A percentile compares a stretch with the other conserved stretches of the same genome.
Conservation (phyloP, 2,888 invertebrate species). For the Acanthosepion pharaonis region DNA sequence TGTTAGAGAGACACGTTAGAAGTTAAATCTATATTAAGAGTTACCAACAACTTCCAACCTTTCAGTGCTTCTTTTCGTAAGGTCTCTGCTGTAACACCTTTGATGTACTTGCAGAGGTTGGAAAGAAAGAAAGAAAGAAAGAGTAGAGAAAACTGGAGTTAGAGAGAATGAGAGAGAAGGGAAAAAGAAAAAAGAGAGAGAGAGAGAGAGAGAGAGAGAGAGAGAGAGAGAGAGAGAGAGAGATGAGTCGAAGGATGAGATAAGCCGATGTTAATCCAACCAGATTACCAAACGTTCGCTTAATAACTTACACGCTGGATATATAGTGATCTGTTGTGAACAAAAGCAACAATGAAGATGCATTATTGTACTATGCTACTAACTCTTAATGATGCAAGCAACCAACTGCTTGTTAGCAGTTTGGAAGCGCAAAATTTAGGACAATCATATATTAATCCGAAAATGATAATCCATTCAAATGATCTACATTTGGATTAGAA, state of each 20-base stretch:
- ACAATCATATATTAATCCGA: background rate
- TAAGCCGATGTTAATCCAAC: background rate
- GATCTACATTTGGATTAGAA: background rate
- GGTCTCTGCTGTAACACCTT: no score
- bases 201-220: conserved; percentile 16
- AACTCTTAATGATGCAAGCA: background rate
- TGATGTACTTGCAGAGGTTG: no score
- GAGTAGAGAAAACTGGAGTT: background rate
- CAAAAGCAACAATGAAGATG: background rate
- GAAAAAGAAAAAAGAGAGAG: background rate
- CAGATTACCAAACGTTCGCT: background rate
- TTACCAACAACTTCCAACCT: no score
- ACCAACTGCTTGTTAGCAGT: background rate
- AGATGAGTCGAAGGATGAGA: background rate
- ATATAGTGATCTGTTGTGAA: background rate
- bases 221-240: conserved; percentile 47
- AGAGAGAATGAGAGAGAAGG: background rate
- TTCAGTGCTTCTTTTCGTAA: no score
- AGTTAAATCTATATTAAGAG: no score
- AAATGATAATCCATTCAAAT: background rate
- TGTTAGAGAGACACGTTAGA: no score
- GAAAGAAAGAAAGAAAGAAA: background rate
- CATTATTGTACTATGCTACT: no score
- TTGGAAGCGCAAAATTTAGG: background rate
- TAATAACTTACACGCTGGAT: background rate